A percentile compares a stretch with the other conserved stretches of the same genome.
Evolutionary conservation across 2,113 vertebrate genomes (phyloP).

Genomic region (Arizona elegans): DNA sequence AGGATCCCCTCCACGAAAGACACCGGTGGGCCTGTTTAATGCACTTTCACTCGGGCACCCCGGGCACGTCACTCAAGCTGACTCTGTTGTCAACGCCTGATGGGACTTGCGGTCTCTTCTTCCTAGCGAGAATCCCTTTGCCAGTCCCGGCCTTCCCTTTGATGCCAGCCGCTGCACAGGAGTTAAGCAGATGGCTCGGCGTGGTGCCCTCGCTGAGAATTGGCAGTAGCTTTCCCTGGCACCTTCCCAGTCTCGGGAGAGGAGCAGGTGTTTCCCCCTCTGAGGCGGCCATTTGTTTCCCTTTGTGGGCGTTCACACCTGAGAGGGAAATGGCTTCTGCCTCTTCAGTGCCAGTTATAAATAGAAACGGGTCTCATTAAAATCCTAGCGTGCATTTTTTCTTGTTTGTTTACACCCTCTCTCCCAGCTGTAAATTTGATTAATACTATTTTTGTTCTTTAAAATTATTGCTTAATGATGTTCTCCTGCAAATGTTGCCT

Average conservation of each 20-base stretch:
- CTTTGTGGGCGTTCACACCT: conserved; percentile 58
- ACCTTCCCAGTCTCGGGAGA: conserved; percentile 39
- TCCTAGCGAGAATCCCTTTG: neutral
- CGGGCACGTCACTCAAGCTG: neutral
- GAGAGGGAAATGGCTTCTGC: conserved; percentile 52
- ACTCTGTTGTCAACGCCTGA: neutral
- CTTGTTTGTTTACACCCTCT: conserved; percentile 56
- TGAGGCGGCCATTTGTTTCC: conserved; percentile 33
- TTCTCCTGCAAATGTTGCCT: conserved; percentile 13
- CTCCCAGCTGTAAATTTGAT: conserved; percentile 54
- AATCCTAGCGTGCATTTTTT: conserved; percentile 50
- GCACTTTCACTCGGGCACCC: too few relatives aligned
- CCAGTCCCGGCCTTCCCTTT: neutral
- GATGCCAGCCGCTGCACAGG: neutral
- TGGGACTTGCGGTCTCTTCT: too few relatives aligned
- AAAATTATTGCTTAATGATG: conserved; percentile 43
- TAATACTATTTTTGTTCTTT: conserved; percentile 53
- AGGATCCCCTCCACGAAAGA: neutral
- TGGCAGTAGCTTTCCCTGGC: neutral
- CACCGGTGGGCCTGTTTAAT: too few relatives aligned
- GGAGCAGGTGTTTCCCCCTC: conserved; percentile 62
- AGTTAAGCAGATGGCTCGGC: neutral
- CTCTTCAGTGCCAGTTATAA: conserved; percentile 58
- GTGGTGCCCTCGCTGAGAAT: rapidly evolving
- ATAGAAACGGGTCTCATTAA: conserved; percentile 61